These are phyloP conservation scores for Tetragnatha versicolor DNA, from an alignment of 1,140 invertebrate species.

Conservation along the genomic window DNA sequence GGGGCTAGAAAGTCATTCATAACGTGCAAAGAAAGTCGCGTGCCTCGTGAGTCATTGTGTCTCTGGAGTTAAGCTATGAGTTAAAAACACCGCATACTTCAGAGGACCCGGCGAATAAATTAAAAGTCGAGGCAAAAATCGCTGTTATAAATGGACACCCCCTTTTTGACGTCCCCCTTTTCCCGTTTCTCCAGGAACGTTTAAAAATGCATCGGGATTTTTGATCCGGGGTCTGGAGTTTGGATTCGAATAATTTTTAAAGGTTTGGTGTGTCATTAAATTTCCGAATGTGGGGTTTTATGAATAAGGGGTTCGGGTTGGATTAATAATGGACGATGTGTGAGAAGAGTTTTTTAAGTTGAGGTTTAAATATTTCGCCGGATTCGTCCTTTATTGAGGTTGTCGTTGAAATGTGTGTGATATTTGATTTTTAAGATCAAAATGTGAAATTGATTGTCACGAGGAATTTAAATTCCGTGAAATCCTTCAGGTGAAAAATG, in stretches of 20 bases:
- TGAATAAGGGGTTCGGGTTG: too few species aligned
- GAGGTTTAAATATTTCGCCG: conserved; percentile 1
- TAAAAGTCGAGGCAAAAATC: conserved; percentile 30
- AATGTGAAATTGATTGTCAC: not conserved
- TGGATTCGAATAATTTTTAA: not conserved
- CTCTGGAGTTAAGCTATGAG: not conserved
- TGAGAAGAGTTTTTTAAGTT: conserved; percentile 10
- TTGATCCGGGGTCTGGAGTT: not conserved
- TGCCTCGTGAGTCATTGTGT: conserved; percentile 14
- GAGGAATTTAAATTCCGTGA: not conserved
- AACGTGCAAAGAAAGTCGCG: conserved; percentile 1
- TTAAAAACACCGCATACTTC: conserved; percentile 30
- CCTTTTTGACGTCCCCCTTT: not conserved
- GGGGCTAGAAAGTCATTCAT: conserved; percentile 25
- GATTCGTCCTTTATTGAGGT: not conserved
- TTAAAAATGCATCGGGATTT: conserved; percentile 31
- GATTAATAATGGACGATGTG: too few species aligned
- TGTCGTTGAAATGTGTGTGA: not conserved
- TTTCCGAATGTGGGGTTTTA: conserved; percentile 20
- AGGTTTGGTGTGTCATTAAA: not conserved
- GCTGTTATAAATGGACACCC: not conserved
- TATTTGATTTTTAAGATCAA: too few species aligned
- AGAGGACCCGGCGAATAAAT: conserved; percentile 12
- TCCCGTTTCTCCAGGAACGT: conserved; percentile 5
- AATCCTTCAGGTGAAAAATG: not conserved